Conservation (phyloP, 2,797 vertebrate species). For the Channallabes apus region DNA sequence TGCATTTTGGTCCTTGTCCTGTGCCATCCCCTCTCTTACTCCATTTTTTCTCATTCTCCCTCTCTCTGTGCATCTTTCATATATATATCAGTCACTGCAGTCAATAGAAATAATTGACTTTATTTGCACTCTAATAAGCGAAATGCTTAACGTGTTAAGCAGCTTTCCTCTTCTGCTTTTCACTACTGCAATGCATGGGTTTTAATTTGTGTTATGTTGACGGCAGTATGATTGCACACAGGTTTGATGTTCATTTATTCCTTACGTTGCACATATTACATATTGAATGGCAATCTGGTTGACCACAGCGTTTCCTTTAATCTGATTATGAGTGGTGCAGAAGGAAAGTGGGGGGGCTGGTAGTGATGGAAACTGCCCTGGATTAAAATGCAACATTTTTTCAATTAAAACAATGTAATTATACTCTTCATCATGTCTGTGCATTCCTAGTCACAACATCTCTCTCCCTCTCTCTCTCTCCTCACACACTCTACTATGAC, state of each 20-base stretch:
- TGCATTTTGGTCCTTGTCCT: constrained; percentile 57
- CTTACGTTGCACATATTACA: constrained; percentile 4
- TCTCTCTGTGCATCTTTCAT: not conserved
- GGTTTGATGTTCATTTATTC: constrained; percentile 11
- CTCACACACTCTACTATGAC: constrained; percentile 3
- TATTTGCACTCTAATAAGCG: constrained; percentile 30
- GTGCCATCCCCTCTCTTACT: constrained; percentile 35
- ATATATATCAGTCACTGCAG: constrained; percentile 21
- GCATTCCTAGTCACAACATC: constrained; percentile 37
- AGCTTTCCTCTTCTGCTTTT: not conserved
- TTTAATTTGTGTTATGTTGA: constrained; percentile 22
- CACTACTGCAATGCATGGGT: constrained; percentile 7
- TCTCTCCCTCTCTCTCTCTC: not conserved
- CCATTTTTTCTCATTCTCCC: constrained; percentile 16
- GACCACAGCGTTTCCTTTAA: constrained; percentile 5
- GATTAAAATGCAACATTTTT: constrained; percentile 55
- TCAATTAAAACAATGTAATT: constrained; percentile 70
- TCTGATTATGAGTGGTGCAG: not conserved
- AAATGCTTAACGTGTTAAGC: constrained; percentile 13
- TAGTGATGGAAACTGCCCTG: constrained; percentile 15
- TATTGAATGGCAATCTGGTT: constrained; percentile 12
- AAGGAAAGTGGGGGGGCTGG: not conserved
- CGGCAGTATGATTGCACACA: not conserved
- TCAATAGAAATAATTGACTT: constrained; percentile 26
- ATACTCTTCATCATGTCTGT: constrained; percentile 56